Base-by-base conservation (phyloP, 2,797 vertebrate genomes). In the Halcyon leucocephala region DNA sequence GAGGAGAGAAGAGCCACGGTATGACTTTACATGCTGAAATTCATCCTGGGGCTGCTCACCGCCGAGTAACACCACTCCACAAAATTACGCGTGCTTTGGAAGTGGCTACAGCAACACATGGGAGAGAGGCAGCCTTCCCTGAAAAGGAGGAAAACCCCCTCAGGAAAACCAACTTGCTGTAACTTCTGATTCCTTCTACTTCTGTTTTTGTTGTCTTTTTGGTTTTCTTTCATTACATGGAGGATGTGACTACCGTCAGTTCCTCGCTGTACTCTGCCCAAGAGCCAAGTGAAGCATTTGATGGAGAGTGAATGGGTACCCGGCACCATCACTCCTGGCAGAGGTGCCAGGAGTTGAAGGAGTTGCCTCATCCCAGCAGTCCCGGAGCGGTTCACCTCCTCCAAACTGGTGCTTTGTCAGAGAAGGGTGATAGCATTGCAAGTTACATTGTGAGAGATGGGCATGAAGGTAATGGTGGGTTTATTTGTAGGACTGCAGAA, bases 401-500 rank as follows among this genome's bases (percentile, higher is more conserved):
- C 37, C 35, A 70, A 77, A 74, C 24, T 0, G 1, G 29, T 55
- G 44, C 67, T 57, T 77, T 1, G 0, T 64, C 22, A 44, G n/a
- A n/a, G 44, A 81, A 48, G 12, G 5, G 1, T 4, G 25, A 2
- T 3, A 39, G 6, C 9, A 6, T 69, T 70, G 35, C 41, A 74
- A 41, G 15, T 48, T 41, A 17, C 0, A 2, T 33, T 14, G 14
- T 33, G 51, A 67, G 70, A 84, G 21, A 13, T 25, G 54, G 58
- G 20, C 5, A 41, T 0, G 0, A 39, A 76, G 71, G 46, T 46
- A 7, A 5, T 7, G 37, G 7, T 89, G 28, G 28, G 31, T 78
- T 82, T 80, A 26, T 72, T 2, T 52, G 69, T 69, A 54, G 10
- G n/a, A 35, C n/a, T 81, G 46, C 5, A 48, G 16, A 42, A 80